Percentiles rank a stretch among this genome's conserved stretches.
phyloP scores from a whole-genome alignment of 2,797 vertebrate species.

The Aratinga solstitialis region DNA sequence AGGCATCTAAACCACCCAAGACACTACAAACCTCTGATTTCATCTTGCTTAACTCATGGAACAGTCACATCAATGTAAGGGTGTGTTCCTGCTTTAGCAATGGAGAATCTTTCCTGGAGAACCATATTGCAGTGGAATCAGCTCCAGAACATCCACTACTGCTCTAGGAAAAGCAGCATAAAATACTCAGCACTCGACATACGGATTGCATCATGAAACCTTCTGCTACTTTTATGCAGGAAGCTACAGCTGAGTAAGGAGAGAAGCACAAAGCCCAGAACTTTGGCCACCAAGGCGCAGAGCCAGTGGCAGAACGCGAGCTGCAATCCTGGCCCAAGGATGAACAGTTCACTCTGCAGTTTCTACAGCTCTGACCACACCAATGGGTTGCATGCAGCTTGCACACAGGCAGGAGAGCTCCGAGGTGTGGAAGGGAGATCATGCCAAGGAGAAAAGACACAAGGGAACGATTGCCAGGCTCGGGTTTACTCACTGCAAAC shows the following conservation, averaged over 20 bases:
- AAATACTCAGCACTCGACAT: background rate
- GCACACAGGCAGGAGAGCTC: background rate
- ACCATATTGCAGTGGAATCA: background rate
- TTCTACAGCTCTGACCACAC: background rate
- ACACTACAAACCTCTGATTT: background rate
- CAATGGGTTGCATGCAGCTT: background rate
- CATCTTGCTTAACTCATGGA: background rate
- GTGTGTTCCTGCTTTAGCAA: background rate
- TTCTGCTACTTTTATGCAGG: background rate
- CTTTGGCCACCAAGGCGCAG: accelerated
- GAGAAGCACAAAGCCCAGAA: background rate
- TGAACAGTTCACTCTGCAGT: background rate
- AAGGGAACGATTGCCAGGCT: background rate
- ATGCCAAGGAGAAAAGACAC: background rate
- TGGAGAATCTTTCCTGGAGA: background rate
- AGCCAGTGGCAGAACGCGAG: background rate
- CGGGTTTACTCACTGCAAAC: background rate
- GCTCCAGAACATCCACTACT: background rate
- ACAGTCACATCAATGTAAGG: background rate
- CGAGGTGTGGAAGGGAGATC: background rate
- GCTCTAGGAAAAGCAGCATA: background rate
- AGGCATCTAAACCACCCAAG: background rate
- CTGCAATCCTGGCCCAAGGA: background rate
- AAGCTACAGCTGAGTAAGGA: background rate
- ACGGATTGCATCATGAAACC: background rate